These are phyloP conservation scores for Meloidogyne hapla DNA, from an alignment of 1,140 invertebrate species.

Conservation along the genomic window DNA sequence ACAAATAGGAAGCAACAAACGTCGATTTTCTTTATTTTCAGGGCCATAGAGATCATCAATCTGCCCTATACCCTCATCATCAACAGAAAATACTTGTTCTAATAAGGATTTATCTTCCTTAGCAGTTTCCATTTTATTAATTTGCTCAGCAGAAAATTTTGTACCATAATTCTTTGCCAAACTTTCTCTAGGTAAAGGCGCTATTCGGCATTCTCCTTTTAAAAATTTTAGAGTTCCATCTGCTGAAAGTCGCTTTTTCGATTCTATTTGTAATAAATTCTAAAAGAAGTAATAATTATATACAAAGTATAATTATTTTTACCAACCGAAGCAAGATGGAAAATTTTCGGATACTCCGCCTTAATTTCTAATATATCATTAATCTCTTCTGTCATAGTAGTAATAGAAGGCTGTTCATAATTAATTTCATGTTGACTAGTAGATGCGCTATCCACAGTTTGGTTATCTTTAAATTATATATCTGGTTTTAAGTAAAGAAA, in stretches of 20 bases:
- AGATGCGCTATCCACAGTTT: not conserved
- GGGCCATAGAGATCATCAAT: no score
- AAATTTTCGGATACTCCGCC: not conserved
- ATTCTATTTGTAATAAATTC: not conserved
- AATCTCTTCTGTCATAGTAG: not conserved
- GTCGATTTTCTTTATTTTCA: no score
- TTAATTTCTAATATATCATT: not conserved
- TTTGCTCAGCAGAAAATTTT: no score
- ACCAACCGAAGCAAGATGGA: not conserved
- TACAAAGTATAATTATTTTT: not conserved
- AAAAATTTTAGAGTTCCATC: not conserved
- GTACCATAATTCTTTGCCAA: no score
- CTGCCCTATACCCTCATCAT: not conserved
- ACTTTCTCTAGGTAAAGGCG: no score
- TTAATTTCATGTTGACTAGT: not conserved
- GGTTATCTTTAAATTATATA: no score
- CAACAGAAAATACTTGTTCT: not conserved
- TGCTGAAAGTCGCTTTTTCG: not conserved
- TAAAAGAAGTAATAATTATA: not conserved
- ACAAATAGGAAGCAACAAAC: no score
- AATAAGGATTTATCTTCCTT: not conserved
- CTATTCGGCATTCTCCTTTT: not conserved
- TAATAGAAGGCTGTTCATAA: not conserved
- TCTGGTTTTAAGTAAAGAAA: no score
- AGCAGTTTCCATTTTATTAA: no score